Percentiles rank a stretch among this genome's conserved stretches.
These are phyloP conservation scores for Leiothrix lutea DNA, from an alignment of 2,113 vertebrate genomes.

Conservation along the genomic window DNA sequence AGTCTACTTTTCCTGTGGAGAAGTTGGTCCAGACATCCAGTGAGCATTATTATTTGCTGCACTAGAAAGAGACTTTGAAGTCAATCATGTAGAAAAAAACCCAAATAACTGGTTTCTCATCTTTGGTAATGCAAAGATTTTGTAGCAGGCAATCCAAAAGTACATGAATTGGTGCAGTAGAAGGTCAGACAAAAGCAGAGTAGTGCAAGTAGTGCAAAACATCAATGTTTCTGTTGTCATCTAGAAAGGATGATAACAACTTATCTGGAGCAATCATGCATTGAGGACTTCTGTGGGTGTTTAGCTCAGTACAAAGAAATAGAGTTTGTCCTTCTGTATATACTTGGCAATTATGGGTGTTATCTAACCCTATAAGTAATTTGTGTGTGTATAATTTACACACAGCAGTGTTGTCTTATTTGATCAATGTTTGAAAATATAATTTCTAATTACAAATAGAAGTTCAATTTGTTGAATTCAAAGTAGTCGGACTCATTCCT, in stretches of 20 bases:
- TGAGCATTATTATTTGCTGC: background rate
- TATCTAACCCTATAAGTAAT: background rate
- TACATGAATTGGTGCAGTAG: background rate
- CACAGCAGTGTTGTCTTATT: background rate
- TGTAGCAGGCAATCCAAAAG: background rate
- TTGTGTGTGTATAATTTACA: background rate
- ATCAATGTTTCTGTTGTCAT: background rate
- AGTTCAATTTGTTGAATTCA: background rate
- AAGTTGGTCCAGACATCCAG: background rate
- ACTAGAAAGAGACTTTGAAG: background rate
- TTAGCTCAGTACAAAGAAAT: background rate
- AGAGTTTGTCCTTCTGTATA: background rate
- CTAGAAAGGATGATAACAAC: background rate
- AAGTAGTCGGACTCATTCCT: background rate
- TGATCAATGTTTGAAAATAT: background rate
- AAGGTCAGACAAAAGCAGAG: background rate
- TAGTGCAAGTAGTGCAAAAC: background rate
- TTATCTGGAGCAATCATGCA: background rate
- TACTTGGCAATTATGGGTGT: background rate
- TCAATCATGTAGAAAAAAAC: background rate
- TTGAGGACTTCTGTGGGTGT: background rate
- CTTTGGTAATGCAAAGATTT: background rate
- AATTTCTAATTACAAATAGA: background rate
- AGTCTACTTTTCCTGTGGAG: background rate
- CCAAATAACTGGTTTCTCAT: background rate